A percentile compares a stretch with the other conserved stretches of the same genome.
Evolutionary conservation across 2,888 invertebrate species (phyloP).

Genomic region (Chirona hameri): DNA sequence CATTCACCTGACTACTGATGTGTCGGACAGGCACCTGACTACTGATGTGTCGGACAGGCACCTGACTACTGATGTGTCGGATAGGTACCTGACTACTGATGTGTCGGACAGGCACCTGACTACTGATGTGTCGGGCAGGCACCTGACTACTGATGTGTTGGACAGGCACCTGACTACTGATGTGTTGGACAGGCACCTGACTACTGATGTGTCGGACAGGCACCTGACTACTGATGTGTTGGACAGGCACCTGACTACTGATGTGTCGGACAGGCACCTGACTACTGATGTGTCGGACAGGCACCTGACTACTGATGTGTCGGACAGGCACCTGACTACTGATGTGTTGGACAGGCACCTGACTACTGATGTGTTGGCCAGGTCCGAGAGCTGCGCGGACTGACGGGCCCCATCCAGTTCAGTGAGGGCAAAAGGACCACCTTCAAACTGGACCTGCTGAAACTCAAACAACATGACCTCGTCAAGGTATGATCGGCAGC

Average conservation of each 20-base stretch:
- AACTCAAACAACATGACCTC: constrained; percentile 72
- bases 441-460: constrained; percentile 79
- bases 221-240: no score
- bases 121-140: no score
- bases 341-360: no score
- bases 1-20: no score
- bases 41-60: constrained; percentile 30
- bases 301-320: no score
- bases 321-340: constrained; percentile 28
- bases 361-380: background rate
- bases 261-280: constrained; percentile 29
- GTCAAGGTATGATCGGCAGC: constrained; percentile 54
- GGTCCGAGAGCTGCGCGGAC: constrained; percentile 61
- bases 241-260: no score
- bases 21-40: no score
- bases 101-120: constrained; percentile 29
- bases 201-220: constrained; percentile 29
- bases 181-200: no score
- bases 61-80: no score
- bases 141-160: no score
- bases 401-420: constrained; percentile 78
- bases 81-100: no score
- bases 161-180: constrained; percentile 27
- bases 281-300: no score
- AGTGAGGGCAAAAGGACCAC: constrained; percentile 76